Conservation (phyloP, 2,888 invertebrate species). For the Physocephala rufipes region DNA sequence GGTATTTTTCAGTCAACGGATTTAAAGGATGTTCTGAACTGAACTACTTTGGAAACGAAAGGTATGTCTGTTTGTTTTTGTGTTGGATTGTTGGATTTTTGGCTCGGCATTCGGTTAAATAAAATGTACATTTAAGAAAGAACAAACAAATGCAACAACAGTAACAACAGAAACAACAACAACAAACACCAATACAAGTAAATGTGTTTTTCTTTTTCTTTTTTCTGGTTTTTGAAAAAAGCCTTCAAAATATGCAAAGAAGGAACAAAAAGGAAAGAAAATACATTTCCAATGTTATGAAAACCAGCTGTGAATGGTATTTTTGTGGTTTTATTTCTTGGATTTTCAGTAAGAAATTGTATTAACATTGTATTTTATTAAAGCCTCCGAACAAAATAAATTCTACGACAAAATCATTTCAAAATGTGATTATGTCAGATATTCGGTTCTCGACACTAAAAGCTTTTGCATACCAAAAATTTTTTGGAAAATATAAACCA, state of each 20-base stretch:
- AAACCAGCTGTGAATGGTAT: conserved; percentile 6
- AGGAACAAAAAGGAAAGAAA: background rate
- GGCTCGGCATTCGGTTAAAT: conserved; percentile 36
- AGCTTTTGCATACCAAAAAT: too few species aligned
- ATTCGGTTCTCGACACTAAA: too few species aligned
- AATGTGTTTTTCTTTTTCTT: too few species aligned
- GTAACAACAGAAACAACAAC: too few species aligned
- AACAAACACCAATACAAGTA: too few species aligned
- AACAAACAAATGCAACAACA: background rate
- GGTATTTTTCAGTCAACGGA: conserved; percentile 3
- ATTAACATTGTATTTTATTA: too few species aligned
- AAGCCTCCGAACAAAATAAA: too few species aligned
- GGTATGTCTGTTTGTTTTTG: too few species aligned
- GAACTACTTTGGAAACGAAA: conserved; percentile 32
- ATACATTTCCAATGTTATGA: background rate
- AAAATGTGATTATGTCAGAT: too few species aligned
- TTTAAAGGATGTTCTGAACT: conserved; percentile 24
- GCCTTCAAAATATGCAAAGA: background rate
- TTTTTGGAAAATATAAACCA: too few species aligned
- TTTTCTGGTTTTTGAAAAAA: background rate
- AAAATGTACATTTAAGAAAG: conserved; percentile 45
- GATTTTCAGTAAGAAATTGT: background rate
- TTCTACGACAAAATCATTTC: too few species aligned
- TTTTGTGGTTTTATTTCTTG: background rate
- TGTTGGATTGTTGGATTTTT: conserved; percentile 28